Evolutionary conservation across 1,140 invertebrate species (phyloP).

Genomic region (Rhagoletis zephyria): DNA sequence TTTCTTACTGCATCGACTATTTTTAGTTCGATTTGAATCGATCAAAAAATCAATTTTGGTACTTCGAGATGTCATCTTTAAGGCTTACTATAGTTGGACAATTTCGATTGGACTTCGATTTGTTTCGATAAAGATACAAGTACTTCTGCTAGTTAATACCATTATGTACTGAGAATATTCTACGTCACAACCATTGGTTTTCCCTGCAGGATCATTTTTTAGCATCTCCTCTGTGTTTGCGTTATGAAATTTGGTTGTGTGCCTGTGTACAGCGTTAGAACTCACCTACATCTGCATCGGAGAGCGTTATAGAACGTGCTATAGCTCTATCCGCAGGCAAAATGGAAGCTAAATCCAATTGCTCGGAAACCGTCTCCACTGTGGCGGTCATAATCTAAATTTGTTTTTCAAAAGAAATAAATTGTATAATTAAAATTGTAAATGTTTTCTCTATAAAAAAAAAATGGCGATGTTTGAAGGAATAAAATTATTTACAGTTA

Average conservation of each 20-base stretch:
- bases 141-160: too few species aligned
- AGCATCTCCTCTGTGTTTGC: background rate
- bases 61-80: too few species aligned
- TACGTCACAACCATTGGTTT: too few species aligned
- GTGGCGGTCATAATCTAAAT: slow-evolving; percentile 89
- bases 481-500: background rate
- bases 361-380: slow-evolving; percentile 91
- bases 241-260: background rate
- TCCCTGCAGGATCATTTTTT: too few species aligned
- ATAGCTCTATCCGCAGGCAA: slow-evolving; percentile 88
- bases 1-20: too few species aligned
- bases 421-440: background rate
- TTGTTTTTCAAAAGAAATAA: background rate
- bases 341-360: slow-evolving; percentile 85
- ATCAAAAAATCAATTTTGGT: too few species aligned
- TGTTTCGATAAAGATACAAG: too few species aligned
- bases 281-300: slow-evolving; percentile 88
- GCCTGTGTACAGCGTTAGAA: background rate
- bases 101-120: too few species aligned
- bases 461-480: background rate
- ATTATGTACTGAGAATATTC: too few species aligned
- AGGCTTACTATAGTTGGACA: too few species aligned
- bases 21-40: too few species aligned
- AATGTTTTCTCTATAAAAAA: background rate
- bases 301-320: slow-evolving; percentile 89